Evolutionary conservation across 2,113 vertebrate species (phyloP).

Genomic region (Struthio camelus): DNA sequence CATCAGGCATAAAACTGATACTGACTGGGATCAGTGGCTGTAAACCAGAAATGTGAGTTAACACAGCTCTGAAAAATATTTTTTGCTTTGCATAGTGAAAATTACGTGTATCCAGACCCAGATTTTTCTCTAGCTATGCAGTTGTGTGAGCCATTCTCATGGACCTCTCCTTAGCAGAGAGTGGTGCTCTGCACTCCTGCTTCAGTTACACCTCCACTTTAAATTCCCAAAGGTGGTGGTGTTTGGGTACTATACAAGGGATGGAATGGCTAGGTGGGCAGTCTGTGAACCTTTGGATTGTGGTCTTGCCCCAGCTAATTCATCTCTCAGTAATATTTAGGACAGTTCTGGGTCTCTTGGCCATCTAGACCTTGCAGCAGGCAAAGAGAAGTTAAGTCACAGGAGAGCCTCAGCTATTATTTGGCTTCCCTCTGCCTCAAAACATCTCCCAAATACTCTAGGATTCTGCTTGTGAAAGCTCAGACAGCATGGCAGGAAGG

Average conservation of each 20-base stretch:
- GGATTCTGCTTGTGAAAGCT: background rate
- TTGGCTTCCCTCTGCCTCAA: background rate
- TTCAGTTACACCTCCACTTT: background rate
- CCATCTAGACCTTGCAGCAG: background rate
- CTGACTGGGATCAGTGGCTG: conserved; percentile 81
- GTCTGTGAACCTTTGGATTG: background rate
- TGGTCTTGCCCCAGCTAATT: background rate
- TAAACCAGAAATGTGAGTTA: conserved; percentile 78
- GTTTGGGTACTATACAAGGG: background rate
- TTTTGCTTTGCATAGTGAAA: background rate
- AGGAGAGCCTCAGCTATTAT: background rate
- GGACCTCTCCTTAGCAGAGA: background rate
- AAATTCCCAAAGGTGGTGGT: background rate
- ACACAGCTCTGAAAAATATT: background rate
- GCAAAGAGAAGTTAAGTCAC: background rate
- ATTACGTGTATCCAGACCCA: background rate
- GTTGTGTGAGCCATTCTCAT: background rate
- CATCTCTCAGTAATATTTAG: background rate
- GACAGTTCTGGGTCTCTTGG: background rate
- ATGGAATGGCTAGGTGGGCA: background rate
- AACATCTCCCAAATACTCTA: background rate
- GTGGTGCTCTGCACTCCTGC: background rate
- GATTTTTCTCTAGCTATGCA: background rate
- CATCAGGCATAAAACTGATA: conserved; percentile 78
- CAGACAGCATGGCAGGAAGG: background rate